Evolutionary conservation across 2,888 invertebrate species (phyloP), one percentile per base, ranked within the genome.

Genomic region (Agonum fuliginosum): DNA sequence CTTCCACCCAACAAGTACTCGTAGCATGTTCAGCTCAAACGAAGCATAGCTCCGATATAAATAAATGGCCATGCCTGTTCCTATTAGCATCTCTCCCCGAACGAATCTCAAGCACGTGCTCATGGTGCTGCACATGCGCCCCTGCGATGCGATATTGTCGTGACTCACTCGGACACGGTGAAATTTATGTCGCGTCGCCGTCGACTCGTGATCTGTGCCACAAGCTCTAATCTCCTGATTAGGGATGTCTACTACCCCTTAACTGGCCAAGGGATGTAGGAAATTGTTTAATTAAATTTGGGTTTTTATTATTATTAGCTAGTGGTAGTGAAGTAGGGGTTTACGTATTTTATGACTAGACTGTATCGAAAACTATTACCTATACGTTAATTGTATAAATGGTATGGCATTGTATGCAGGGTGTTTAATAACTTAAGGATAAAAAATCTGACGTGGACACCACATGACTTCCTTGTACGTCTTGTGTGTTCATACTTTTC

Each of bases 121-220:
- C n/a, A n/a, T 27, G 14, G 17, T 62, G 54, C 46, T 10, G 51
- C 1, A 12, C 51, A 51, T 20, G 12, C 51, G 22, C 51, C 6
- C 22, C 4, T 30, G 30, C 30, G 30, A 5, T 30, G 22, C 51
- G 51, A 2, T 1, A n/a, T 22, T 17, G 12, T n/a, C n/a, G 27
- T 54, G 58, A 62, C 30, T 62, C 58, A 62, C 58, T 30, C 58
- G 58, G 58, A 30, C 58, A 62, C 58, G 58, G 58, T 62, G 58
- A 62, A 62, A 62, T 62, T 62, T 62, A 62, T 62, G 58, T 62
- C 58, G 30, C 27, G 14, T 17, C 54, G 22, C 30, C 58, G n/a
- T n/a, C n/a, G n/a, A n/a, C n/a, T n/a, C 58, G 14, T 62, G 58
- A 62, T 62, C 27, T 62, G 30, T 4, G 46, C 46, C 14, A 46